Base-by-base conservation (phyloP, 2,113 vertebrate genomes). In the Trachemys scripta region DNA sequence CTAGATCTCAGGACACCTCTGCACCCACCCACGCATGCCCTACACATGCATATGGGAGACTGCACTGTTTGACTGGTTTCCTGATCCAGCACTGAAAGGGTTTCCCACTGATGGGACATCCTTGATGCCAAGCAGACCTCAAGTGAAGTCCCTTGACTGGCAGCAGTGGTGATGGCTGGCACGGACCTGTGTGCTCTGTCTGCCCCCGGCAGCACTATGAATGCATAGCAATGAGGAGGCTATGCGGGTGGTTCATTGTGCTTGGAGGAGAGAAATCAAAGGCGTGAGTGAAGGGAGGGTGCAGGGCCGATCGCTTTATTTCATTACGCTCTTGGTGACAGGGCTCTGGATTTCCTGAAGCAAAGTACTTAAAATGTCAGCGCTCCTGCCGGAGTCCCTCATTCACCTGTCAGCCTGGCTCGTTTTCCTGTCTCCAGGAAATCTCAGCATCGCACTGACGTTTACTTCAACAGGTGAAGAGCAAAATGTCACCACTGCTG, bases 381-480 rank as follows among this genome's bases (percentile, higher is more conserved):
- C 76, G 80, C 59, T 97, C 35, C 47, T 17, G 29, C 51, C 47
- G 42, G 45, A 94, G 76, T 84, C 81, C 93, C 83, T 95, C 78
- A 59, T 88, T 97, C 72, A 86, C 90, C 54, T 94, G 92, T 96
- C 96, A 95, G 49, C 78, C 95, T 62, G 22, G 92, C 90, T 97
- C 57, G 78, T 96, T 97, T 96, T 92, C 87, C 89, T 82, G 49
- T 95, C 95, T 95, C 84, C 5, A 13, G 87, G 57, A 97, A 95
- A 88, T 81, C 62, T 42, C 76, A 35, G 78, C 75, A 11, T 24
- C 29, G 22, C 24, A 6, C 47, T 94, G 85, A 93, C 54, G 20
- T 38, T 84, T 88, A 29, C 85, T 87, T 98, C 83, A 95, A 83
- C 78, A 87, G 59, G 47, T 82, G 75, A 83, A 85, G 93, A 97